phyloP scores from a whole-genome alignment of 2,888 invertebrate genomes.

The Pycnomerus fuliginosus region DNA sequence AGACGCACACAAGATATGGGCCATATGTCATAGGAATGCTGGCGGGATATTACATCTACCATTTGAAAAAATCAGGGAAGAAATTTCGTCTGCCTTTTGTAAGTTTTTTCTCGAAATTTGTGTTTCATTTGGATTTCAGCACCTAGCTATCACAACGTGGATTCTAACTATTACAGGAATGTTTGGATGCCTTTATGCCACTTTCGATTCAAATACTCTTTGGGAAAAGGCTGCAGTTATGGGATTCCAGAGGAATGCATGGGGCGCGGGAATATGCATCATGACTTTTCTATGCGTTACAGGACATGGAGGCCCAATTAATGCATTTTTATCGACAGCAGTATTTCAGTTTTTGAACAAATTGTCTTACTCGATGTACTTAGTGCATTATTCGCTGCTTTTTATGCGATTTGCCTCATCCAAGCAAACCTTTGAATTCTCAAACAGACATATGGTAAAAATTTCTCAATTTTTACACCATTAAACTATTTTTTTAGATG shows the following conservation, averaged over 20 bases:
- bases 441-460: conserved; percentile 22
- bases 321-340: conserved; percentile 53
- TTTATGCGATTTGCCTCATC: conserved; percentile 5
- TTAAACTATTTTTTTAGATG: conserved; percentile 9
- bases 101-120: no score
- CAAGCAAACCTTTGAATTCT: conserved; percentile 12
- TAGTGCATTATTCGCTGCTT: conserved; percentile 46
- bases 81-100: conserved; percentile 6
- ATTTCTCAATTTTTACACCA: no score
- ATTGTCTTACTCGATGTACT: conserved; percentile 55
- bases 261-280: conserved; percentile 8
- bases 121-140: no score
- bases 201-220: no score
- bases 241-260: no score
- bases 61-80: conserved; percentile 4
- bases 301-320: conserved; percentile 44
- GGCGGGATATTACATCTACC: conserved; percentile 10
- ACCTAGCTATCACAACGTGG: no score
- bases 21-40: conserved; percentile 18
- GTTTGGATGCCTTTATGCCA: no score
- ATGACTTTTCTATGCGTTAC: conserved; percentile 11
- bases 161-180: no score
- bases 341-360: conserved; percentile 56
- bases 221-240: no score
- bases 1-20: conserved; percentile 10